Evolutionary conservation across 2,888 invertebrate species (phyloP), one percentile per base, ranked within the genome.

Genomic region (Priocnemis perturbator): DNA sequence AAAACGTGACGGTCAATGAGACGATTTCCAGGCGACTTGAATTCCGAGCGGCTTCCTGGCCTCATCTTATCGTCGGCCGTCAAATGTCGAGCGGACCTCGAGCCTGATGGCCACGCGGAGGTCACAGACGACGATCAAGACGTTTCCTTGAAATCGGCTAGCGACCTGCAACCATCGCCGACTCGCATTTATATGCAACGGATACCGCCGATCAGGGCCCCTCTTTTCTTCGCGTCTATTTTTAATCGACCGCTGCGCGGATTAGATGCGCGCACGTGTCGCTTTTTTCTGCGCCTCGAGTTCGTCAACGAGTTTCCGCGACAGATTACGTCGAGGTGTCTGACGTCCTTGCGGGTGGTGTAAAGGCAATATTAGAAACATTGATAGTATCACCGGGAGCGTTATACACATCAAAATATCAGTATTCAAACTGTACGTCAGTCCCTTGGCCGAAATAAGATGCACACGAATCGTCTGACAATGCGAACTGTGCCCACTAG

Each of bases 71-170:
- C 37, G 37, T 64, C 48, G 58, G 23, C 59, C 55, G 60, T 61
- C 50, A 73, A 65, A 59, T 71, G 11, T 30, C 60, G 72, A 58
- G 69, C 73, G 64, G 76, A 71, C 79, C 75, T 79, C 73, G 79
- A 79, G 59, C 58, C 52, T 69, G 69, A 75, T 73, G 71, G 71
- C 60, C 37, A 4, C n/a, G 14, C 57, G 37, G 37, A 37, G 19
- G 57, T 17, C 61, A 50, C 15, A 45, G 61, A 48, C 48, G 59
- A 23, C 21, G 73, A 71, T 73, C 72, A 64, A 69, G 71, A 61
- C 66, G 81, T 83, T 83, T 79, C 83, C 83, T 83, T 83, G 83
- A 83, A 83, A 79, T 79, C 81, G 83, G 76, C 76, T 82, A 77
- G 76, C 76, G 82, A 83, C 82, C 83, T 75, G 81, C 69, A 75